phyloP scores from a whole-genome alignment of 2,113 vertebrate genomes.

The Thymallus thymallus region DNA sequence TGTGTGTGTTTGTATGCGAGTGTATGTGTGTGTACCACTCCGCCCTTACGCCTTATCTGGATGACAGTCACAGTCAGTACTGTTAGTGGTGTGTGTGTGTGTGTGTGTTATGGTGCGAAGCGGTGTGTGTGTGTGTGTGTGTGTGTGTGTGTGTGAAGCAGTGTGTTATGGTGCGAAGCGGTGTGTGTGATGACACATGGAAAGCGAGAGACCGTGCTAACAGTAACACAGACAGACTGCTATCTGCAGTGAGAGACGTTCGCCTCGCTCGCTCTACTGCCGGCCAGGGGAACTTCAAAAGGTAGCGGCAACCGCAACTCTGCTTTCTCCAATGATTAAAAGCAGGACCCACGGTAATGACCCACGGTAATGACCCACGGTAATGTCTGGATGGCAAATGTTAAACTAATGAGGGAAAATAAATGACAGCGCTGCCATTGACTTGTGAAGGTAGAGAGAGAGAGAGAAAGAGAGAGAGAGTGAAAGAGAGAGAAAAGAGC shows the following conservation, averaged over 20 bases:
- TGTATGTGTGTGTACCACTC: too few species aligned
- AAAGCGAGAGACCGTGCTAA: neutral
- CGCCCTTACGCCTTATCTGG: neutral
- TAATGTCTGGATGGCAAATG: slow-evolving; percentile 67
- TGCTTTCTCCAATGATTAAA: slow-evolving; percentile 60
- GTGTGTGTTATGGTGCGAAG: neutral
- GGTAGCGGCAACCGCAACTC: slow-evolving; percentile 34
- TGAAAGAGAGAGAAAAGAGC: too few species aligned
- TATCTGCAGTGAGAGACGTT: neutral
- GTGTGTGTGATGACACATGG: slow-evolving; percentile 1
- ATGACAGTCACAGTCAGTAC: slow-evolving; percentile 6
- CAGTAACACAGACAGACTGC: neutral
- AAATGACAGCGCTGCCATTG: slow-evolving; percentile 56
- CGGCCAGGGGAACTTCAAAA: slow-evolving; percentile 50
- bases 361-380: too few species aligned
- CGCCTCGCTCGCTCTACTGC: neutral
- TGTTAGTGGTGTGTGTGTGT: neutral
- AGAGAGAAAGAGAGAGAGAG: neutral
- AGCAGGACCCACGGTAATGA: slow-evolving; percentile 59
- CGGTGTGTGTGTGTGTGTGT: neutral
- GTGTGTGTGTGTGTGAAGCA: neutral
- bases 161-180: neutral
- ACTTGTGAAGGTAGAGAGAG: slow-evolving; percentile 38
- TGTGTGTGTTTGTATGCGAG: neutral
- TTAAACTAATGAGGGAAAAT: slow-evolving; percentile 68